Conservation (phyloP, 2,888 invertebrate species). For the Chorisops tibialis region DNA sequence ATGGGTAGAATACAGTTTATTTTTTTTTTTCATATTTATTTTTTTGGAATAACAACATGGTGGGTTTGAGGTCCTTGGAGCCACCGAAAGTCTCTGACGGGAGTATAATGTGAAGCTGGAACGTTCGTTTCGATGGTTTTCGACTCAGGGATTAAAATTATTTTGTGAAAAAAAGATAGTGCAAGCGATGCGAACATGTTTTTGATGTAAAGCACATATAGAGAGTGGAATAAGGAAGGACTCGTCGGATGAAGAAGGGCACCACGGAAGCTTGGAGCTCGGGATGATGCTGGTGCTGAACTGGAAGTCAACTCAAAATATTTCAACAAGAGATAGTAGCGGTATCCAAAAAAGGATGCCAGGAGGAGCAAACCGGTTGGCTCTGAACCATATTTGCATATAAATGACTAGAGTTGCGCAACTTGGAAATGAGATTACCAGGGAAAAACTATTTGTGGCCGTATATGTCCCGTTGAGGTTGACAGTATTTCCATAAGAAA, state of each 20-base stretch:
- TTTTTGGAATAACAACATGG: no score
- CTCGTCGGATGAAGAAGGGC: no score
- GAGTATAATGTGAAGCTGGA: neutral
- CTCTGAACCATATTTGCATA: constrained; percentile 16
- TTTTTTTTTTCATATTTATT: neutral
- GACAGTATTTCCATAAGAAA: constrained; percentile 26
- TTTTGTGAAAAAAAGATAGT: neutral
- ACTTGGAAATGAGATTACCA: constrained; percentile 26
- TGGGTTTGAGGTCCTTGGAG: neutral
- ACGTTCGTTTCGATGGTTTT: neutral
- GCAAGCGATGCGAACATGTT: neutral
- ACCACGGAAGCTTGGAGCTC: neutral
- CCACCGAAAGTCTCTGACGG: neutral
- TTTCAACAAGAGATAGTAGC: constrained; percentile 11
- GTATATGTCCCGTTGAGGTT: constrained; percentile 19
- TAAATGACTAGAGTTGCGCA: constrained; percentile 26
- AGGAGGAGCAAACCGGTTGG: neutral
- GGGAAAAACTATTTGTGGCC: constrained; percentile 25
- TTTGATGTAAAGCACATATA: constrained; percentile 8
- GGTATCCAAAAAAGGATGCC: neutral
- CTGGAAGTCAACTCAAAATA: neutral
- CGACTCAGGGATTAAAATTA: neutral
- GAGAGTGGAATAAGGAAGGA: no score
- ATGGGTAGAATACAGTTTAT: neutral
- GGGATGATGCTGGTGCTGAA: neutral